Evolutionary conservation across 2,888 invertebrate species (phyloP), one percentile per base, ranked within the genome.

Genomic region (Podabrus alpinus): DNA sequence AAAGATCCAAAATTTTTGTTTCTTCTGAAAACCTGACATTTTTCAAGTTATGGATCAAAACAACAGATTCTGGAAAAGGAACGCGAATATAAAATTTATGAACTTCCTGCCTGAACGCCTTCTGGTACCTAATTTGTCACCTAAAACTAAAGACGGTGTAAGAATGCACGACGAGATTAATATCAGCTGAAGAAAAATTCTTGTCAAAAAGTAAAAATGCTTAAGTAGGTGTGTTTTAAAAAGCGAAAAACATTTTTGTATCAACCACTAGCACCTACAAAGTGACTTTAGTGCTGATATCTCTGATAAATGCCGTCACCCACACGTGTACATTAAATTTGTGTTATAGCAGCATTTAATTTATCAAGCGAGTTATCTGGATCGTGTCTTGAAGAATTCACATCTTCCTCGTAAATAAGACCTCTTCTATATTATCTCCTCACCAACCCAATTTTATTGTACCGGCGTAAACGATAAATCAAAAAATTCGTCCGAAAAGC

Each of bases 301-400:
- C 70, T 25, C 29, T 70, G 75, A 75, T 72, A 73, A 76, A 76
- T 67, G 66, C 73, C 76, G 70, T 76, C 79, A 78, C 80, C 79
- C 80, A 80, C 80, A 79, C 80, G 75, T 69, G 72, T 78, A 79
- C 79, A 81, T 81, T 80, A 81, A 81, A 81, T 80, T 80, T 80
- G 81, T 81, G 81, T 81, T 81, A 81, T 81, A 77, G 80, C 80
- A 79, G 78, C 80, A 79, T 81, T 81, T 80, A 81, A 81, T 81
- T 80, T 81, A 81, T 81, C 80, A 81, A 80, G 79, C 77, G 66
- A 64, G 73, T 72, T 77, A 79, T 79, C 78, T 77, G 79, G 78
- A 79, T 79, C 76, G 78, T 75, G 75, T 78, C 77, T 79, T 71
- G 66, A 71, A 72, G 77, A 79, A 78, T 76, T 74, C 68, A 70